Evolutionary conservation across 2,888 invertebrate species (phyloP).

Genomic region (Chaitophorus viminalis): DNA sequence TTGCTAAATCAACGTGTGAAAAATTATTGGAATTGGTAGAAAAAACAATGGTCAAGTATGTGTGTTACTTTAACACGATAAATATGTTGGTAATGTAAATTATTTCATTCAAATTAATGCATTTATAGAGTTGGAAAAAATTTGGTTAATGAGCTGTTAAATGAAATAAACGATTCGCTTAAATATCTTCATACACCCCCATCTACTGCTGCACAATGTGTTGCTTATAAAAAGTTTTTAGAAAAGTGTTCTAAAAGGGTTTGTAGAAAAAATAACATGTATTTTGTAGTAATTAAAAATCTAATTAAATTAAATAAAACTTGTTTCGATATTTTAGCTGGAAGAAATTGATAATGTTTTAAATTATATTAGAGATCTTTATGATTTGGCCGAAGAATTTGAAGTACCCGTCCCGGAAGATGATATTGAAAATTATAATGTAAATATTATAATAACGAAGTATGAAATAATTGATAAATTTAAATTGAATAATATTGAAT

Average conservation of each 20-base stretch:
- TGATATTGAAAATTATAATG: slow-evolving; percentile 74
- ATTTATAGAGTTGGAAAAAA: slow-evolving; percentile 26
- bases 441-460: slow-evolving; percentile 65
- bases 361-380: slow-evolving; percentile 84
- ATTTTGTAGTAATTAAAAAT: not conserved
- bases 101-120: not conserved
- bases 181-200: slow-evolving; percentile 76
- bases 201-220: slow-evolving; percentile 77
- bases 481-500: not conserved
- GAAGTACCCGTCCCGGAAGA: slow-evolving; percentile 78
- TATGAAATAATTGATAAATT: not conserved
- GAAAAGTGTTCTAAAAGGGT: slow-evolving; percentile 73
- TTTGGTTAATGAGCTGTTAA: slow-evolving; percentile 19
- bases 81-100: not conserved
- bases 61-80: not conserved
- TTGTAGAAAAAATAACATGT: slow-evolving; percentile 47
- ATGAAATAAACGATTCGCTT: slow-evolving; percentile 74
- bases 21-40: slow-evolving; percentile 44
- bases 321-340: slow-evolving; percentile 68
- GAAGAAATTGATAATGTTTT: slow-evolving; percentile 78
- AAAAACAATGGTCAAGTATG: slow-evolving; percentile 40
- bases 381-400: slow-evolving; percentile 85
- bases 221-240: slow-evolving; percentile 77
- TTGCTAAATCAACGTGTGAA: slow-evolving; percentile 8
- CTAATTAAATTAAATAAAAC: not conserved